These are phyloP conservation scores for Eretmochelys imbricata DNA, from an alignment of 2,113 vertebrate species.

Conservation along the genomic window DNA sequence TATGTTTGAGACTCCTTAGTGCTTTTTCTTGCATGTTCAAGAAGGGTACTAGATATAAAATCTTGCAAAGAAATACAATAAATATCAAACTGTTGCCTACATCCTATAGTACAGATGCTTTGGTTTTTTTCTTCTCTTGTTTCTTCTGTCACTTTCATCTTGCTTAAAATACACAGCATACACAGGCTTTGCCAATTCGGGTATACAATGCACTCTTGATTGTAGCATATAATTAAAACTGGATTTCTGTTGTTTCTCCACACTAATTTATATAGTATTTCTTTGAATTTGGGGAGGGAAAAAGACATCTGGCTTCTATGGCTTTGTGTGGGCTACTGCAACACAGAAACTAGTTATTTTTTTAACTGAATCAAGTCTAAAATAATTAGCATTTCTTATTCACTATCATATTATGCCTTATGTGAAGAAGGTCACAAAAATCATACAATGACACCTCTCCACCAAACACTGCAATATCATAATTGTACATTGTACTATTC, in stretches of 20 bases:
- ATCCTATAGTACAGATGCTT: conserved; percentile 27
- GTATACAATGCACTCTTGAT: conserved; percentile 70
- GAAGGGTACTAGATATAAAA: conserved; percentile 30
- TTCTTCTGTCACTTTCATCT: conserved; percentile 62
- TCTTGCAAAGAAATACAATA: conserved; percentile 51
- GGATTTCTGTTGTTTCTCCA: conserved; percentile 59
- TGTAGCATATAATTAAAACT: conserved; percentile 74
- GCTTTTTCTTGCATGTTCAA: conserved; percentile 41
- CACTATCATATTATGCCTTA: conserved; percentile 22
- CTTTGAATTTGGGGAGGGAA: conserved; percentile 56
- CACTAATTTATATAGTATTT: conserved; percentile 59
- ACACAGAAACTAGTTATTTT: conserved; percentile 28
- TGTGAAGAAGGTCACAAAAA: conserved; percentile 45
- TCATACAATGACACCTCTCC: not conserved
- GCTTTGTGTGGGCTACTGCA: conserved; percentile 37
- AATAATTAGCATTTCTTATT: conserved; percentile 46
- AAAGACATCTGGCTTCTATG: conserved; percentile 58
- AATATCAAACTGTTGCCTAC: conserved; percentile 59
- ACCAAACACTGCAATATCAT: conserved; percentile 5
- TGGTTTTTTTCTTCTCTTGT: not conserved
- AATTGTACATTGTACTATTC: not conserved
- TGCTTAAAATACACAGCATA: conserved; percentile 70
- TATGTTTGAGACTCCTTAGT: conserved; percentile 20
- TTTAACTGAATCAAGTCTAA: conserved; percentile 46
- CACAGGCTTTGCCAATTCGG: conserved; percentile 59